Percentiles rank a stretch among this genome's conserved stretches.
These are phyloP conservation scores for Thunnus maccoyii DNA, from an alignment of 2,113 vertebrate genomes.

Conservation along the genomic window DNA sequence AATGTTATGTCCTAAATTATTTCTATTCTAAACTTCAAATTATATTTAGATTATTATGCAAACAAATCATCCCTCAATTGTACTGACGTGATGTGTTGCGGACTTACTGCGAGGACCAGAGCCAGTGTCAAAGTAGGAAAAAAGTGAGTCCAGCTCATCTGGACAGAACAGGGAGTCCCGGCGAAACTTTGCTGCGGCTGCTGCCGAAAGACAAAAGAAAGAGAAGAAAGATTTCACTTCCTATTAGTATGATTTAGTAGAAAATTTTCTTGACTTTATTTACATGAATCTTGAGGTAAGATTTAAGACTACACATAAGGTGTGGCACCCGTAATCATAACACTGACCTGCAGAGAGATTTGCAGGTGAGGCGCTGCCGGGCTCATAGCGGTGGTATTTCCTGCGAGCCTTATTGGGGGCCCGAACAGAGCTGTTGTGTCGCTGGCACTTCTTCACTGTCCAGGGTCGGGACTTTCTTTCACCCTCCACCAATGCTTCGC, in stretches of 20 bases:
- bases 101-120: conserved; percentile 85
- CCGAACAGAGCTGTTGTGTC: conserved; percentile 87
- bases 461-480: conserved; percentile 88
- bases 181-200: conserved; percentile 92
- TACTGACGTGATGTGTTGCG: background rate
- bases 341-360: conserved; percentile 89
- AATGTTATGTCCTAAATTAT: no score
- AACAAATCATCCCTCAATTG: background rate
- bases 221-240: conserved; percentile 17
- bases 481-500: conserved; percentile 81
- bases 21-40: no score
- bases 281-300: background rate
- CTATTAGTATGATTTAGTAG: background rate
- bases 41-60: no score
- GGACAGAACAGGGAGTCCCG: conserved; percentile 97
- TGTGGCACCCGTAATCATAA: background rate
- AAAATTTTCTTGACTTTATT: no score
- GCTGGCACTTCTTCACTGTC: conserved; percentile 89
- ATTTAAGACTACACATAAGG: background rate
- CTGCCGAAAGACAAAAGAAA: conserved; percentile 70
- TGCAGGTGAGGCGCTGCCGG: conserved; percentile 82
- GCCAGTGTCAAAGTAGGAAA: conserved; percentile 97
- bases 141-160: conserved; percentile 97
- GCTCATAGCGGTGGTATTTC: conserved; percentile 88
- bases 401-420: conserved; percentile 82